Conservation (phyloP, 2,113 vertebrate species). For the Eurypyga helias region DNA sequence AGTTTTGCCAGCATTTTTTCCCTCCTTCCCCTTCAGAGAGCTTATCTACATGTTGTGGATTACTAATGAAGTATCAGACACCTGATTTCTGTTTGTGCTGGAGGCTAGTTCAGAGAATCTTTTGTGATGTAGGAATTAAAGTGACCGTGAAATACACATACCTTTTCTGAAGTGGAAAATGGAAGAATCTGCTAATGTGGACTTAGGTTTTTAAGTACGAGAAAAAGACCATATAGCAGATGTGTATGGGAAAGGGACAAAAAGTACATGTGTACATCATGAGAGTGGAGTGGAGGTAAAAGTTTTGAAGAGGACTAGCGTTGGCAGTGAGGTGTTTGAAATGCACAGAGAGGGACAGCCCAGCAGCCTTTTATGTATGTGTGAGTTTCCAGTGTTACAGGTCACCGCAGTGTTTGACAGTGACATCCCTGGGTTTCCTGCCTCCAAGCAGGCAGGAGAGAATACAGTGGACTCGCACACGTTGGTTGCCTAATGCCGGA, state of each 20-base stretch:
- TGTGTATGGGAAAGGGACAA: background rate
- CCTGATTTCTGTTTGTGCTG: background rate
- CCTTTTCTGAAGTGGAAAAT: background rate
- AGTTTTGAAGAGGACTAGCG: background rate
- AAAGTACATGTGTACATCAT: background rate
- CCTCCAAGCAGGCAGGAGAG: background rate
- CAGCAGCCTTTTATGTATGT: background rate
- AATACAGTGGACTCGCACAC: background rate
- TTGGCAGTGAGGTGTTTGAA: conserved; percentile 7
- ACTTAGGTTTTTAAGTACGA: background rate
- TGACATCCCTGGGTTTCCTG: conserved; percentile 30
- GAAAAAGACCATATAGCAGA: background rate
- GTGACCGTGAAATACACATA: background rate
- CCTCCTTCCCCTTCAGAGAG: background rate
- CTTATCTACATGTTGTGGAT: background rate
- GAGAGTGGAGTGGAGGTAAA: background rate
- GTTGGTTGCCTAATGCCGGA: background rate
- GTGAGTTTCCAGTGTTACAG: background rate
- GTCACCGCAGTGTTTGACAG: background rate
- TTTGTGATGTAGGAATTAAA: background rate
- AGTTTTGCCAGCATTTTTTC: background rate
- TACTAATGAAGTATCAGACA: background rate
- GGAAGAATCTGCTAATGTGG: background rate
- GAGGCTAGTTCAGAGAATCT: background rate
- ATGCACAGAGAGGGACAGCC: background rate